Conservation (phyloP, 2,888 invertebrate genomes). For the Coremacera marginata region DNA sequence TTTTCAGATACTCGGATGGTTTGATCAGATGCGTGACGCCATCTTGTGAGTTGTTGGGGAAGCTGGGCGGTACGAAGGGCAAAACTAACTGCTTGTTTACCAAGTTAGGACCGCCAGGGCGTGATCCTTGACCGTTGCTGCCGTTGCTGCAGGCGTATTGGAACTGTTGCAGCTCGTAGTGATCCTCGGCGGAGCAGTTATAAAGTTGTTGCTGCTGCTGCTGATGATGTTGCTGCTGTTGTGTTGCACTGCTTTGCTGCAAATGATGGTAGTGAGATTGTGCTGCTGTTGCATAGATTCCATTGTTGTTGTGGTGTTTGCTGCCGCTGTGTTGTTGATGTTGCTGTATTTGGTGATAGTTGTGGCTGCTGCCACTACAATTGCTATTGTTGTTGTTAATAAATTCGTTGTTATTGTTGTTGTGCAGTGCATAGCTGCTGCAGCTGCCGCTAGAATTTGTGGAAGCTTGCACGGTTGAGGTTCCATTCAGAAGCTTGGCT, state of each 20-base stretch:
- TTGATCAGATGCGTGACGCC: slow-evolving; percentile 89
- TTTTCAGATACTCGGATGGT: slow-evolving; percentile 91
- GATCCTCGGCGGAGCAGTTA: slow-evolving; percentile 62
- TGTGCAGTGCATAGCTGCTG: slow-evolving; percentile 40
- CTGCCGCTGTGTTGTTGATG: slow-evolving; percentile 42
- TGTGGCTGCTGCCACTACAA: slow-evolving; percentile 45
- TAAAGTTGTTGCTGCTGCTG: slow-evolving; percentile 55
- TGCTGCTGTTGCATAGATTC: slow-evolving; percentile 37
- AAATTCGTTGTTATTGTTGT: slow-evolving; percentile 45
- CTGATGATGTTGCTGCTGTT: slow-evolving; percentile 51
- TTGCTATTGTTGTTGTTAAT: slow-evolving; percentile 47
- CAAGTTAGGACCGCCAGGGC: slow-evolving; percentile 73
- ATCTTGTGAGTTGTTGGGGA: slow-evolving; percentile 77
- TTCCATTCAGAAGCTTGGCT: slow-evolving; percentile 69
- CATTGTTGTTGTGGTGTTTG: slow-evolving; percentile 38
- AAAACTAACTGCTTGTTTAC: slow-evolving; percentile 88
- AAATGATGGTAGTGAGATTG: slow-evolving; percentile 48
- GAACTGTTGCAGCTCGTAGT: slow-evolving; percentile 64
- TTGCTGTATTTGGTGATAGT: slow-evolving; percentile 25
- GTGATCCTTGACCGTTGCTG: slow-evolving; percentile 48
- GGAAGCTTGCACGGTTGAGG: slow-evolving; percentile 50
- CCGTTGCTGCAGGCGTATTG: slow-evolving; percentile 57
- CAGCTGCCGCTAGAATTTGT: slow-evolving; percentile 40
- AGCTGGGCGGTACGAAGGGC: slow-evolving; percentile 92
- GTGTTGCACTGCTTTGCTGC: slow-evolving; percentile 41